phyloP scores from a whole-genome alignment of 53 echinoderm and acorn worm species.

The Arbacia lixula region DNA sequence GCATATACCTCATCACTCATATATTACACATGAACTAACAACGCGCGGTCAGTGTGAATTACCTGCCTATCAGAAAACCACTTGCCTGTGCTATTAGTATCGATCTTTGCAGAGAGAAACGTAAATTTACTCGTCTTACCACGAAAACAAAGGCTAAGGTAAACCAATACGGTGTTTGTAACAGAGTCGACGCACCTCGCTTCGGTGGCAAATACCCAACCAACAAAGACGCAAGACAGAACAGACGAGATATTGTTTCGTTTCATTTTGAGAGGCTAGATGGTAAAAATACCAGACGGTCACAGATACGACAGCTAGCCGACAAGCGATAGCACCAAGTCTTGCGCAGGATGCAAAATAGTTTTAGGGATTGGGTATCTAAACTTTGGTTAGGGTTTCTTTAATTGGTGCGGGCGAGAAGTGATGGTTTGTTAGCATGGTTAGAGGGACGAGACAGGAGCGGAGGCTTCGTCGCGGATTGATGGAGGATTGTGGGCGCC shows the following conservation, averaged over 20 bases:
- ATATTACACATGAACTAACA: too few species aligned
- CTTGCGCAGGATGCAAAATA: conserved; percentile 45
- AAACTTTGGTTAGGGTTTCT: conserved; percentile 45
- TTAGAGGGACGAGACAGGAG: neutral
- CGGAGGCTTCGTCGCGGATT: too few species aligned
- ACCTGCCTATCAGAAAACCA: too few species aligned
- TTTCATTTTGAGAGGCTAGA: neutral
- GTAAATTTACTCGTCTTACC: too few species aligned
- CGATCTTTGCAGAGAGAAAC: too few species aligned
- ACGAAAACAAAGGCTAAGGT: too few species aligned
- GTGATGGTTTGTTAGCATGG: conserved; percentile 16
- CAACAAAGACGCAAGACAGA: neutral
- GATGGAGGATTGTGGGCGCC: too few species aligned
- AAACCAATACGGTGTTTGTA: conserved; percentile 25
- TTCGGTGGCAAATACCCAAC: conserved; percentile 8
- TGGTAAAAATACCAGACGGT: neutral
- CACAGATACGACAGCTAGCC: neutral
- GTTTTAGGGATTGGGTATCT: conserved; percentile 33
- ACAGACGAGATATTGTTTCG: conserved; percentile 29
- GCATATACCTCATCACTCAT: too few species aligned
- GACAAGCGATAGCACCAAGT: neutral
- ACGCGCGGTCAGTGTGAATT: too few species aligned
- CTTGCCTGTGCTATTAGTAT: too few species aligned
- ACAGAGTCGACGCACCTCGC: conserved; percentile 38
- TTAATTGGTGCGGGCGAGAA: conserved; percentile 19